A percentile compares a stretch with the other conserved stretches of the same genome.
phyloP scores from a whole-genome alignment of 1,140 invertebrate species.

The Palaemon carinicauda region DNA sequence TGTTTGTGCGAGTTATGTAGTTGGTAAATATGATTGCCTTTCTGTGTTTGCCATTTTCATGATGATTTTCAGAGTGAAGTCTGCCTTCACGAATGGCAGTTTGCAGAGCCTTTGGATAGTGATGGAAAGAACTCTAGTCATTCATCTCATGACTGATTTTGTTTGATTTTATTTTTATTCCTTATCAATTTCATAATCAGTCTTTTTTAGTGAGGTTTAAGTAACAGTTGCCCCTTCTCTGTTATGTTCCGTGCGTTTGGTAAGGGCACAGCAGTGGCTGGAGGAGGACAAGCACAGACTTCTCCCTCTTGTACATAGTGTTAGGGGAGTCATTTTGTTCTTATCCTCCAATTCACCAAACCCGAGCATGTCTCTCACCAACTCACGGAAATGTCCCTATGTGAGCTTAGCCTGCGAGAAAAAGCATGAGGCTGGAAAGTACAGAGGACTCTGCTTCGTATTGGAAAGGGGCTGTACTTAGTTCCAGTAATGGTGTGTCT shows the following conservation, averaged over 20 bases:
- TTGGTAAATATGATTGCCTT: background rate
- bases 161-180: constrained; percentile 30
- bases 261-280: background rate
- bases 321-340: no score
- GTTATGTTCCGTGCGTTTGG: background rate
- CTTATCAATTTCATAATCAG: constrained; percentile 37
- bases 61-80: constrained; percentile 53
- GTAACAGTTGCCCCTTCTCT: constrained; percentile 28
- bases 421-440: constrained; percentile 58
- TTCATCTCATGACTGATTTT: constrained; percentile 53
- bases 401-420: constrained; percentile 52
- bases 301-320: background rate
- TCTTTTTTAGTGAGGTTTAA: constrained; percentile 41
- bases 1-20: background rate
- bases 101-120: constrained; percentile 41
- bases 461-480: constrained; percentile 54
- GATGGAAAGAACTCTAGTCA: constrained; percentile 45
- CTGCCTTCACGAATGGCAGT: constrained; percentile 31
- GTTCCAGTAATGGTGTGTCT: constrained; percentile 56
- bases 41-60: constrained; percentile 41
- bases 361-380: constrained; percentile 40
- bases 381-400: constrained; percentile 45
- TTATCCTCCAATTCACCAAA: background rate
- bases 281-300: background rate
- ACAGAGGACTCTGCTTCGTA: constrained; percentile 55